Conservation (phyloP, 2,113 vertebrate genomes). For the Muscicapa adusta region DNA sequence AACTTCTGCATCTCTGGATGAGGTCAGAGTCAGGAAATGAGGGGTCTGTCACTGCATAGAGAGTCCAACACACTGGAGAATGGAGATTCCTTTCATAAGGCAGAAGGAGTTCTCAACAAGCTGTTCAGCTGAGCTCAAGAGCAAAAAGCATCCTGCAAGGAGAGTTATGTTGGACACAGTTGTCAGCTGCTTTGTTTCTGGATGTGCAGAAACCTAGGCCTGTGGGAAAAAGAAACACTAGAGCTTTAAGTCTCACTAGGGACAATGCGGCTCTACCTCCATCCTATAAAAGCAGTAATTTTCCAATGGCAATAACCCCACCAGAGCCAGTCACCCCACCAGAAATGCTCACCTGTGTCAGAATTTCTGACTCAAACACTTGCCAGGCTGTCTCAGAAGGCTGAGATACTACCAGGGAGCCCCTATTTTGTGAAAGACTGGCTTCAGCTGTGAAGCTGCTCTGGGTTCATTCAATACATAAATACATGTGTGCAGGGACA, state of each 20-base stretch:
- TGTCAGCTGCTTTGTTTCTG: slow-evolving; percentile 21
- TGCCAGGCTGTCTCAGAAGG: not conserved
- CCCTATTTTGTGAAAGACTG: not conserved
- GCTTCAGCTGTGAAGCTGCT: not conserved
- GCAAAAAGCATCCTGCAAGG: not conserved
- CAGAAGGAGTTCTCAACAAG: not conserved
- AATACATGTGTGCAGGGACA: not conserved
- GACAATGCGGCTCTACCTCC: not conserved
- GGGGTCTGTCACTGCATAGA: not conserved
- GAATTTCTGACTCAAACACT: not conserved
- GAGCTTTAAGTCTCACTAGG: not conserved
- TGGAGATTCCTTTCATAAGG: not conserved
- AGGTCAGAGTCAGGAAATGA: not conserved
- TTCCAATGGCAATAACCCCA: not conserved
- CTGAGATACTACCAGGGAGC: not conserved
- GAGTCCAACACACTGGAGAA: not conserved
- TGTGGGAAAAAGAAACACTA: not conserved
- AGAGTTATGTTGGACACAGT: not conserved
- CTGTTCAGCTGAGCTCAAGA: not conserved
- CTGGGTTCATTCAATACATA: not conserved
- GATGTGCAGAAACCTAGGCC: slow-evolving; percentile 73
- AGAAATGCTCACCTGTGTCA: not conserved
- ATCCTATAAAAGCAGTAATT: not conserved
- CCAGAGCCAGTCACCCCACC: not conserved
- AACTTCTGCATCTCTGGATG: not conserved